Base-by-base conservation (phyloP, 2,888 invertebrate species). In the Selenia dentaria region DNA sequence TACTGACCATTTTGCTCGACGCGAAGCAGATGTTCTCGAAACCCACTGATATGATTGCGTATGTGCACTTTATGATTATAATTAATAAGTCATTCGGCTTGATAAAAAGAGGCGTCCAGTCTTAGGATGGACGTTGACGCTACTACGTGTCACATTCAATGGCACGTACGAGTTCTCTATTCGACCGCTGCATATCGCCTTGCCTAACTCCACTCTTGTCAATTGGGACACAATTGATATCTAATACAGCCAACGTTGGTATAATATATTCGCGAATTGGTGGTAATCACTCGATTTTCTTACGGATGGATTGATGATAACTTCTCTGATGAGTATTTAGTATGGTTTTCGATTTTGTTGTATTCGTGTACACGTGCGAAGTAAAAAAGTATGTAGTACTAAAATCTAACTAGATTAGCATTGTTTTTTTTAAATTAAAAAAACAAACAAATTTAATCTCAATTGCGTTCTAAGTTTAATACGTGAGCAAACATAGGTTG, bases 211-310 rank as follows among this genome's bases (percentile, higher is more conserved):
- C 54, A 56, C 60, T 60, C 61, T 62, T 71, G 70, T 48, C 69
- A 77, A 79, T 75, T 79, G 64, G 59, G 62, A 58, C 63, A 72
- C 66, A 77, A 72, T 74, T 63, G 64, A 52, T 43, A 32, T 51
- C 36, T 42, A 53, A 57, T 59, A 40, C 47, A 35, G 45, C 53
- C 54, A 50, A 55, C 48, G 46, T 35, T 41, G 44, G 12, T 33
- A 27, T 51, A 47, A 48, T 37, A 44, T 48, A 41, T 61, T 57
- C 41, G 45, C 33, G 38, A 20, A 35, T 18, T n/a, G 26, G 33
- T 47, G 33, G 22, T 40, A 40, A 36, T 11, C 32, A 38, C 16
- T 32, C 24, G 28, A 2, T 33, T 4, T 16, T 16, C 4, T 16
- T n/a, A n/a, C n/a, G n/a, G n/a, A n/a, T n/a, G n/a, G n/a, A n/a